Evolutionary conservation across 2,113 vertebrate genomes (phyloP), one percentile per base, ranked within the genome.

Genomic region (Xiphophorus couchianus): DNA sequence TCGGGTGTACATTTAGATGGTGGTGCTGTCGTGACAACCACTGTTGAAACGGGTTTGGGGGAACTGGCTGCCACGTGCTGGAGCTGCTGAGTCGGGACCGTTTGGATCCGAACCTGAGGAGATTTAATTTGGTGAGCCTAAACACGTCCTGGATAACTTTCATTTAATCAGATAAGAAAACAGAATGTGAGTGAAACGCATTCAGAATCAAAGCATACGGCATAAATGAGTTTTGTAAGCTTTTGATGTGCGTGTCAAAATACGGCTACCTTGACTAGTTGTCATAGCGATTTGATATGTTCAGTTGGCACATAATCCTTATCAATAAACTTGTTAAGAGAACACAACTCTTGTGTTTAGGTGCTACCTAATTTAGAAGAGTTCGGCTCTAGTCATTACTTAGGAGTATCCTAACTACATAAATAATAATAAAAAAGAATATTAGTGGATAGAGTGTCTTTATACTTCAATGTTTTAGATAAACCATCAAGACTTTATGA

Each of bases 51-150:
- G 0, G 97, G 95, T 90, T 99, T 99, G 4, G 96, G 94, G 33
- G 96, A 94, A 65, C 94, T 90, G 15, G 97, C 86, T 0, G 96
- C 95, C 6, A 97, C 94, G 86, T 97, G 96, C 81, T 98, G 98
- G 22, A 99, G 94, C 77, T 98, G 97, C 80, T 97, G 96, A 0
- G 98, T 95, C 0, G 94, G 97, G 9, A 99, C 96, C 0, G 97
- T 98, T 86, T 99, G 98, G 88, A 99, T 98, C 44, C 97, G 96
- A 33, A 99, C 97, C 98, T 99, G 79, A 3, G 73, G 33, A 7
- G 13, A 5, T 54, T 15, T 7, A 51, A 51, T 15, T 17, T 5
- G 6, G 17, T 51, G 44, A 51, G 44, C 3, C 17, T 19, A 48
- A 5, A 19, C 13, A 19, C 9, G 17, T 48, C 17, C 44, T 48